These are phyloP conservation scores for Antheraea assamensis DNA, from an alignment of 2,888 invertebrate genomes.

Conservation along the genomic window DNA sequence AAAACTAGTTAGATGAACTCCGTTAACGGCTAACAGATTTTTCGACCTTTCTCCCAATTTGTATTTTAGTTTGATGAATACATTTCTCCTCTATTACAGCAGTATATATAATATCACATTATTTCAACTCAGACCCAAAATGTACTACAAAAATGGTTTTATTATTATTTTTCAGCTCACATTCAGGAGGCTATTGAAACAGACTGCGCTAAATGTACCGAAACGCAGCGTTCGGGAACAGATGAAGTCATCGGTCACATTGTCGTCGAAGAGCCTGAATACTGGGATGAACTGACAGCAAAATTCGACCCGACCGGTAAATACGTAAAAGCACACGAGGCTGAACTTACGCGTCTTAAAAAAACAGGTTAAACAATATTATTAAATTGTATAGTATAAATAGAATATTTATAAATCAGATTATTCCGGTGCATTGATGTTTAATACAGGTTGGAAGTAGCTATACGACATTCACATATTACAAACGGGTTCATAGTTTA, in stretches of 20 bases:
- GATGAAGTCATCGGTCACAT: constrained; percentile 52
- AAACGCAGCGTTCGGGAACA: constrained; percentile 45
- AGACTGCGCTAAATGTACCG: constrained; percentile 42
- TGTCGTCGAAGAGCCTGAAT: constrained; percentile 50
- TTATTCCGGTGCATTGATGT: neutral
- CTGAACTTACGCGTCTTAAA: constrained; percentile 35
- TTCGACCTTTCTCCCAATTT: too few species aligned
- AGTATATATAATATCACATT: too few species aligned
- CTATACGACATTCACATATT: neutral
- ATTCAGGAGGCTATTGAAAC: constrained; percentile 52
- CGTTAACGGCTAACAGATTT: too few species aligned
- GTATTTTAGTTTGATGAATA: too few species aligned
- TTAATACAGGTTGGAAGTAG: neutral
- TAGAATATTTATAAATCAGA: neutral
- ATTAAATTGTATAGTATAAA: neutral
- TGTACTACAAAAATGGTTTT: too few species aligned
- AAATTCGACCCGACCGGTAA: constrained; percentile 59
- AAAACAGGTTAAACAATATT: constrained; percentile 6
- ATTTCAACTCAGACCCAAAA: too few species aligned
- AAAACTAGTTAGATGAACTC: too few species aligned
- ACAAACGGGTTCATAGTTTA: neutral
- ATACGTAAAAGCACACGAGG: constrained; percentile 49
- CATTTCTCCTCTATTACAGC: too few species aligned
- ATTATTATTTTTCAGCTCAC: constrained; percentile 39
- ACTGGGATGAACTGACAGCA: constrained; percentile 51